Base-by-base conservation (phyloP, 2,888 invertebrate species). In the Archips crataeganus region DNA sequence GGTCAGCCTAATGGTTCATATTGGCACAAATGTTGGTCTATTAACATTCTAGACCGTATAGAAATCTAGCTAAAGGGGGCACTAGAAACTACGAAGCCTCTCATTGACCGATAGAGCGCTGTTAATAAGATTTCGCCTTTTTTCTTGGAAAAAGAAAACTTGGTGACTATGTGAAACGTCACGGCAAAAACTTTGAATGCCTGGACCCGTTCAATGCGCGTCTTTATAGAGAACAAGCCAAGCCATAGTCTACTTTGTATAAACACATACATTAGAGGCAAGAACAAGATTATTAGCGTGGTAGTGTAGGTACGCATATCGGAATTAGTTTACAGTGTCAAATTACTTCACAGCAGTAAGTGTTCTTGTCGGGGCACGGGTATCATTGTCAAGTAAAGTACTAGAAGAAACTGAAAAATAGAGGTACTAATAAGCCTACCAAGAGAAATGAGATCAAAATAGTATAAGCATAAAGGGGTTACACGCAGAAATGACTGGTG, bases 11-110 rank as follows among this genome's bases (percentile, higher is more conserved):
- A 80, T 76, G 75, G 70, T 62, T 68, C 66, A 75, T 77, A 80
- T 80, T 77, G 79, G 77, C 79, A 69, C 77, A 76, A 79, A 78
- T 75, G 77, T 62, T 75, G 36, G 71, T 39, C 71, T 73, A 79
- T 79, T 80, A 83, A 79, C 78, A 83, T 82, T 82, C 82, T 82
- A 82, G 82, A 74, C n/a, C 68, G 65, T 42, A 34, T 51, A 74
- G 73, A 74, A 73, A 69, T 59, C 72, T 67, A 68, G 65, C 68
- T 57, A 68, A 69, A 73, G 70, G 9, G 65, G 69, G 6, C 70
- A 64, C 59, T 59, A 70, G 74, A 74, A 64, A 70, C 65, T 69
- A 36, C 39, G 64, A 69, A 62, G 69, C 59, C 11, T 36, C 39
- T 15, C 34, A 47, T 51, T 67, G 72, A 68, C 68, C 66, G 61